Conservation (phyloP, 2,888 invertebrate genomes). For the Leptinotarsa rubiginosa region DNA sequence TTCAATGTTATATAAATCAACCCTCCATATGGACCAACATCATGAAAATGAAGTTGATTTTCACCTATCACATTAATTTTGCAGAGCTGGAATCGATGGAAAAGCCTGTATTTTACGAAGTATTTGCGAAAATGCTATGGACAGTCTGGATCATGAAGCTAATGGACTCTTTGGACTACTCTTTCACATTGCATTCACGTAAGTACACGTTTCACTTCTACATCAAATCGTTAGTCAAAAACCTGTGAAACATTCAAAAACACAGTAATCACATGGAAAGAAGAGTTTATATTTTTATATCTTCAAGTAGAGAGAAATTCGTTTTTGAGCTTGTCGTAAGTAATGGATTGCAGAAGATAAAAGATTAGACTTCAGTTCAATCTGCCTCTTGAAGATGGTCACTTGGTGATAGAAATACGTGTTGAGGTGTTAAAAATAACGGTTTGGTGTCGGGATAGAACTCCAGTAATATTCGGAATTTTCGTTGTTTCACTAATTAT, state of each 20-base stretch:
- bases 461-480: too few relatives aligned
- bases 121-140: constrained; percentile 80
- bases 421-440: too few relatives aligned
- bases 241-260: neutral
- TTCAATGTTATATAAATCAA: too few relatives aligned
- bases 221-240: constrained; percentile 12
- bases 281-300: neutral
- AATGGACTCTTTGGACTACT: constrained; percentile 82
- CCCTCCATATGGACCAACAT: too few relatives aligned
- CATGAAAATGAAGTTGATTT: too few relatives aligned
- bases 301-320: neutral
- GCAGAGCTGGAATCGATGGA: constrained; percentile 74
- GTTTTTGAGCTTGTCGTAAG: too few relatives aligned
- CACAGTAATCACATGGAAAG: neutral
- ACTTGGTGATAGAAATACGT: too few relatives aligned
- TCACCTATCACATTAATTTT: constrained; percentile 27
- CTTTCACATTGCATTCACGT: constrained; percentile 81
- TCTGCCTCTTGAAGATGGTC: too few relatives aligned
- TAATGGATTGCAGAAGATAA: too few relatives aligned
- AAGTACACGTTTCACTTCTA: constrained; percentile 62
- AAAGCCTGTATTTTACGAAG: constrained; percentile 77
- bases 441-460: too few relatives aligned
- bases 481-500: too few relatives aligned
- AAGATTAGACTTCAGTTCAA: too few relatives aligned
- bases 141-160: constrained; percentile 71